Percentiles rank a stretch among this genome's conserved stretches.
Conservation (phyloP, 2,113 vertebrate genomes). For the Oxygymnocypris stewartii region DNA sequence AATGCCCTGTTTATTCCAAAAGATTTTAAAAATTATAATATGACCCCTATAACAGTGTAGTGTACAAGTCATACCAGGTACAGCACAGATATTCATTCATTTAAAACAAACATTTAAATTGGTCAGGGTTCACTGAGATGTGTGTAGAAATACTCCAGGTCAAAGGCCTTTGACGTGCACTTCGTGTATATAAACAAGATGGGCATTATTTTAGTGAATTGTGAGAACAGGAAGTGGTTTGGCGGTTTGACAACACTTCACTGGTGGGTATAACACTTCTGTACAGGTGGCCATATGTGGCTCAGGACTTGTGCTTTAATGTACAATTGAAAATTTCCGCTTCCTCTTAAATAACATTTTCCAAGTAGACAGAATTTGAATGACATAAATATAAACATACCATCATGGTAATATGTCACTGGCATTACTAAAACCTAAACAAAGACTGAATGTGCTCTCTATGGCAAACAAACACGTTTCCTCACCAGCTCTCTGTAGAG, state of each 20-base stretch:
- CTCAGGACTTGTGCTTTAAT: not conserved
- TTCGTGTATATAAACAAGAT: not conserved
- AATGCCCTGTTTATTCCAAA: not conserved
- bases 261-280: constrained; percentile 4
- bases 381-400: not conserved
- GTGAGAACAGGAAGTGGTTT: constrained; percentile 40
- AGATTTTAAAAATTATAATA: not conserved
- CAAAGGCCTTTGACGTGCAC: not conserved
- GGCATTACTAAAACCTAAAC: not conserved
- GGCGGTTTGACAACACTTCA: not conserved
- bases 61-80: not conserved
- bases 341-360: not conserved
- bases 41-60: not conserved
- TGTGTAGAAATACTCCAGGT: not conserved
- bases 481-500: constrained; percentile 93
- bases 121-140: not conserved
- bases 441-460: not conserved
- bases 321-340: not conserved
- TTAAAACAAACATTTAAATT: not conserved
- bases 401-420: not conserved
- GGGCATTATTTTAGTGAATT: not conserved
- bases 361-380: not conserved
- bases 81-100: not conserved
- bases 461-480: not conserved
- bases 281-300: not conserved